A percentile compares a stretch with the other conserved stretches of the same genome.
phyloP scores from a whole-genome alignment of 2,113 vertebrate genomes.

The Rhinoderma darwinii region DNA sequence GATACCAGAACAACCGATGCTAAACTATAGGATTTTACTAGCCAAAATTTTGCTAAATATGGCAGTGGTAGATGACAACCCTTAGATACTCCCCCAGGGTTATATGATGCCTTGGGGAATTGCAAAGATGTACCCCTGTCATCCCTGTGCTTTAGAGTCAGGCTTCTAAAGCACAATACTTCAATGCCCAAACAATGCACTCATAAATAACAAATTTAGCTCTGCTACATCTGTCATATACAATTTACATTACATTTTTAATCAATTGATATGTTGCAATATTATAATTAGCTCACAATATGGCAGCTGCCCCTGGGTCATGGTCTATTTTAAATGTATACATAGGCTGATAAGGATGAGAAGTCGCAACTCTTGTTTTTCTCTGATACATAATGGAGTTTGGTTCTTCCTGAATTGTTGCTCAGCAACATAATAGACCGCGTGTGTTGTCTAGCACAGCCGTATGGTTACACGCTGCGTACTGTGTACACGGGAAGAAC shows the following conservation, averaged over 20 bases:
- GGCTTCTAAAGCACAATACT: too few relatives aligned
- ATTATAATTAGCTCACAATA: too few relatives aligned
- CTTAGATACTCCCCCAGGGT: too few relatives aligned
- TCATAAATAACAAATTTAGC: neutral
- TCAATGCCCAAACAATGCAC: neutral
- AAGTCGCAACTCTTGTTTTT: neutral
- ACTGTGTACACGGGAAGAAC: neutral
- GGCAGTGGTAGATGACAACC: too few relatives aligned
- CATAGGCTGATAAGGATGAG: neutral
- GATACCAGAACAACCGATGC: too few relatives aligned
- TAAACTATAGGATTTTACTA: too few relatives aligned
- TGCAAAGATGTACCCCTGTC: too few relatives aligned
- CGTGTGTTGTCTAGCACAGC: slow-evolving; percentile 28
- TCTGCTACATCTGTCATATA: neutral
- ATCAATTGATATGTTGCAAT: neutral
- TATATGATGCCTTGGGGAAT: too few relatives aligned
- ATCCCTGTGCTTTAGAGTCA: too few relatives aligned
- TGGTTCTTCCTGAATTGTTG: slow-evolving; percentile 33
- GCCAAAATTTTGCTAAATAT: too few relatives aligned
- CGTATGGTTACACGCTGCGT: neutral
- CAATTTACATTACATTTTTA: neutral
- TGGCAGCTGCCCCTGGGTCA: too few relatives aligned
- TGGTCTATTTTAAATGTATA: too few relatives aligned
- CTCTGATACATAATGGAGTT: slow-evolving; percentile 17
- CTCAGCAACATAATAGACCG: slow-evolving; percentile 30